phyloP scores from a whole-genome alignment of 2,113 vertebrate genomes.

The Dipodomys spectabilis region DNA sequence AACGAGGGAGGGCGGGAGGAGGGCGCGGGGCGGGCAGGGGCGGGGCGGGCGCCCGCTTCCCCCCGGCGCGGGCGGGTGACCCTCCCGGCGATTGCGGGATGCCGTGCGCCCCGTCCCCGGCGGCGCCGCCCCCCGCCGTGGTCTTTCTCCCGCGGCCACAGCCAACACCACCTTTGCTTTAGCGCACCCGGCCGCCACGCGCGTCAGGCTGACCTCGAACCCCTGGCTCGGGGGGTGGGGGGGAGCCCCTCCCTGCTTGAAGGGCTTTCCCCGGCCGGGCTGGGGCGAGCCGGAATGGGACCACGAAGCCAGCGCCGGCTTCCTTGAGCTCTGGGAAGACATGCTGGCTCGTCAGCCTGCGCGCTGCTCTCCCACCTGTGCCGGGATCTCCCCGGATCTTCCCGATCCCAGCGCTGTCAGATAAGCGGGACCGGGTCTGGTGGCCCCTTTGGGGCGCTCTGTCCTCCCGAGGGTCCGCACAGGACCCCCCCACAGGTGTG shows the following conservation, averaged over 20 bases:
- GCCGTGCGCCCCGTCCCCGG: not conserved
- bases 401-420: not conserved
- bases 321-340: not conserved
- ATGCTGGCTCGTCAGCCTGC: not conserved
- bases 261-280: not conserved
- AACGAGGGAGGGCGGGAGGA: not conserved
- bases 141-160: constrained; percentile 69
- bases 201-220: constrained; percentile 40
- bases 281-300: not conserved
- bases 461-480: too few relatives aligned
- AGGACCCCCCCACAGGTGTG: not conserved
- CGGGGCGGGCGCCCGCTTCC: too few relatives aligned
- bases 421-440: not conserved
- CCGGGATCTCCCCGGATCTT: not conserved
- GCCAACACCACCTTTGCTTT: constrained; percentile 72
- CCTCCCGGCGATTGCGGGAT: not conserved
- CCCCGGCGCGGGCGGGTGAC: too few relatives aligned
- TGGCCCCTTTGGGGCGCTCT: too few relatives aligned
- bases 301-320: constrained; percentile 37
- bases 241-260: not conserved
- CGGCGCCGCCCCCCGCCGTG: constrained; percentile 42
- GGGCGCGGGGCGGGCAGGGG: not conserved
- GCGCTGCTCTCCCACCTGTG: constrained; percentile 15
- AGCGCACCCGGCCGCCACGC: constrained; percentile 42
- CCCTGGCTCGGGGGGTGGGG: not conserved